Base-by-base conservation (phyloP, 2,797 vertebrate species). In the Spondyliosoma cantharus region DNA sequence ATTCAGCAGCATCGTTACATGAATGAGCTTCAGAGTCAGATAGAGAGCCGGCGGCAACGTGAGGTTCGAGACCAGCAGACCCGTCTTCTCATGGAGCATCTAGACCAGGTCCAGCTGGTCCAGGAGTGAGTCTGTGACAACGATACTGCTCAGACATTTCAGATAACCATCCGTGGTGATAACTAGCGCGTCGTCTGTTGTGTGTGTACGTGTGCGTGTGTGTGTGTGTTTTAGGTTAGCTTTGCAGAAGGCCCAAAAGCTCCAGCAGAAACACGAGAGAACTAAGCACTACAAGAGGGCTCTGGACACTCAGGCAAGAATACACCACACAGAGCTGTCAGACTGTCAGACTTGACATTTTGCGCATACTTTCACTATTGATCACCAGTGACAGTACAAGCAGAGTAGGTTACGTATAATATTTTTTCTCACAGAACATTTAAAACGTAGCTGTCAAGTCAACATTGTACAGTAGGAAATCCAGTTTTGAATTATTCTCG, bases 291-390 rank as follows among this genome's bases (percentile, higher is more conserved):
- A 96, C 79, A 95, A 92, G 86, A 93, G 17, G 46, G 95, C 94
- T 43, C 82, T 96, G 87, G 95, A 96, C 74, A 84, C 83, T 0
- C 95, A 96, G 95, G 96, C 93, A 93, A 90, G 77, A 24, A 72
- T 64, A 67, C 0, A 32, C 29, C n/a, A 59, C 13, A 11, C 27
- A 49, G 50, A 32, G 13, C 22, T 52, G n/a, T n/a, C n/a, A n/a
- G 19, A 43, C 22, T 62, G 29, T 64, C 20, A 37, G 12, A 71
- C 27, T 25, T 56, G 14, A 27, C 25, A 17, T 20, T 43, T 32
- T 24, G 13, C 29, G 67, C 37, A 37, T 37, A 37, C 9, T 9
- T 11, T 11, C 37, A 37, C 32, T 9, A 9, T 8, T 37, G 57
- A 20, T 59, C 14, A 54, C 53, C 22, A 56, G 22, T 25, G 50